These are phyloP conservation scores for Numenius arquata DNA, from an alignment of 2,113 vertebrate genomes.

Conservation along the genomic window DNA sequence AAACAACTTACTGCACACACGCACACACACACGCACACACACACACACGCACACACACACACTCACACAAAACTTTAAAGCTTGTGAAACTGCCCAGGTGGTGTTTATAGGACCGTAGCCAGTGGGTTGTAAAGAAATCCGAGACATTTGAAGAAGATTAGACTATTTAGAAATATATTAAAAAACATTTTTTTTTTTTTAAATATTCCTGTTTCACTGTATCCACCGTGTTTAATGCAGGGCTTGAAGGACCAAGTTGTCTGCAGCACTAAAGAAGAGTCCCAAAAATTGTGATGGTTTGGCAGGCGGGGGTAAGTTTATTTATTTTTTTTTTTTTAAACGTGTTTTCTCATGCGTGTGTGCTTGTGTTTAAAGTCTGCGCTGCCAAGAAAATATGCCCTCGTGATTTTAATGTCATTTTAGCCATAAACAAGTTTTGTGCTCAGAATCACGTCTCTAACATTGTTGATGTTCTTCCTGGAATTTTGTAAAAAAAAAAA, in stretches of 20 bases:
- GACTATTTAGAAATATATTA: slow-evolving; percentile 24
- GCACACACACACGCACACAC: not conserved
- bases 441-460: not conserved
- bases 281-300: slow-evolving; percentile 66
- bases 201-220: not conserved
- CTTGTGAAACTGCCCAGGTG: slow-evolving; percentile 77
- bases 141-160: slow-evolving; percentile 58
- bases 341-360: slow-evolving; percentile 34
- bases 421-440: slow-evolving; percentile 10
- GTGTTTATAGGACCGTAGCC: slow-evolving; percentile 68
- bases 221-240: slow-evolving; percentile 49
- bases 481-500: slow-evolving; percentile 25
- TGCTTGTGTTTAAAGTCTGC: not conserved
- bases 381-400: not conserved
- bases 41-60: not conserved
- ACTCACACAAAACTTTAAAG: slow-evolving; percentile 73
- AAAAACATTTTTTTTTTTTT: not conserved
- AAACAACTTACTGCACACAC: slow-evolving; percentile 66
- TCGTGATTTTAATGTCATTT: slow-evolving; percentile 45
- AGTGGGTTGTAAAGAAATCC: slow-evolving; percentile 65
- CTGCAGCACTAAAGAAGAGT: slow-evolving; percentile 64
- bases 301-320: slow-evolving; percentile 75
- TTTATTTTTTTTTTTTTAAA: not conserved
- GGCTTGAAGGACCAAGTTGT: slow-evolving; percentile 60
- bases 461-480: slow-evolving; percentile 1